Evolutionary conservation across 2,113 vertebrate genomes (phyloP), one percentile per base, ranked within the genome.

Genomic region (Saimiri boliviensis): DNA sequence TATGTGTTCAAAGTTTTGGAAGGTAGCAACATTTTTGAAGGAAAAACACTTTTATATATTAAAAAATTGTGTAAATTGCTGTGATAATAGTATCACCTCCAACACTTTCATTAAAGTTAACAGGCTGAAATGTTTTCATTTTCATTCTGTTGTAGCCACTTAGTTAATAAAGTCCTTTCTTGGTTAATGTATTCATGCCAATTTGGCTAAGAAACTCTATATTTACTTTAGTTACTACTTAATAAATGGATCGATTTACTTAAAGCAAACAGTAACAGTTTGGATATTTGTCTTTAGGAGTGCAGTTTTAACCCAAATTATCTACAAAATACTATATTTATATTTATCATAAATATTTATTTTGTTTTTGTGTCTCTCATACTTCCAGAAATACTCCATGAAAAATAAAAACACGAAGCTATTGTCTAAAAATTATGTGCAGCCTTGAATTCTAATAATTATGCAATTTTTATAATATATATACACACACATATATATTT

Each of bases 151-250:
- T 20, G 76, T 52, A 63, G 45, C 13, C n/a, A 82, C 35, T 89
- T 45, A 85, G 56, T 91, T 97, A 58, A 89, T 54, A 79, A 89
- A 87, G 25, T 93, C 45, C 17, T 73, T 87, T 23, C 58, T 94
- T 97, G 27, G 93, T 91, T 86, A 95, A 89, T 85, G 8, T 87
- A 89, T 83, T 49, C 68, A 56, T 80, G 25, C 9, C 35, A 66
- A 17, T 85, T 94, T 93, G 63, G 97, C 71, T 87, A 94, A 87
- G 40, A 63, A 56, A 37, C 14, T 84, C 70, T 83, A 30, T 13
- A 76, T 82, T 87, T 86, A 77, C 17, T 58, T 92, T 35, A 70
- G 17, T 11, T 91, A 49, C 35, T 94, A 21, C 52, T 88, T 88
- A 27, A 83, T 73, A 9, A 90, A 68, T 80, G 7, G 20, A 63